Conservation (phyloP, 1,140 invertebrate genomes). For the Ladona fulva region DNA sequence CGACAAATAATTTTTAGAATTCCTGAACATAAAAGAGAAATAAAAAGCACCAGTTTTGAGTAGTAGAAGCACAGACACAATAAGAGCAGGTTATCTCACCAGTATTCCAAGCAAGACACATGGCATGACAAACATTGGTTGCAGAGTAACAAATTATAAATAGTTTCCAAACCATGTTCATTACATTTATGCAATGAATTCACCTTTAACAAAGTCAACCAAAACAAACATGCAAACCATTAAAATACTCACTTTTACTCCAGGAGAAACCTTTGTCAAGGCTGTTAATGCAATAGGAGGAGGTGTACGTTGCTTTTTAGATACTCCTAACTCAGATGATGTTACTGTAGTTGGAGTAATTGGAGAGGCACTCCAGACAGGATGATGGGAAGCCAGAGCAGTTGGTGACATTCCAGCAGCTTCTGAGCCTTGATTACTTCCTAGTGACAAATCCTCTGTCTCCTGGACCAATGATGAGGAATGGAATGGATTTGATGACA, state of each 20-base stretch:
- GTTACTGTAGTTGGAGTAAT: slow-evolving; percentile 25
- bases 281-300: not conserved
- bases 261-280: not conserved
- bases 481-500: not conserved
- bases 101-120: not conserved
- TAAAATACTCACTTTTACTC: not conserved
- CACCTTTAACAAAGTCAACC: not conserved
- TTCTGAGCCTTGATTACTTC: slow-evolving; percentile 27
- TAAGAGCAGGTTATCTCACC: too few relatives aligned
- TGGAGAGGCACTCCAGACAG: slow-evolving; percentile 35
- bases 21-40: not conserved
- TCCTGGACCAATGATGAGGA: slow-evolving; percentile 34
- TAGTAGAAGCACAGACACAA: too few relatives aligned
- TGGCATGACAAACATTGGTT: not conserved
- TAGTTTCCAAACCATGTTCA: not conserved
- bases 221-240: not conserved
- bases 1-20: too few relatives aligned
- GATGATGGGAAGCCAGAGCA: slow-evolving; percentile 32
- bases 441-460: slow-evolving; percentile 27
- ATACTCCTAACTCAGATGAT: not conserved
- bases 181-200: not conserved
- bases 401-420: slow-evolving; percentile 27
- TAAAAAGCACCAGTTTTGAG: not conserved
- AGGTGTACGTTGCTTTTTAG: not conserved
- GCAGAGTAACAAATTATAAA: not conserved